Evolutionary conservation across 2,888 invertebrate species (phyloP).

Genomic region (Opisthograptis luteolata): DNA sequence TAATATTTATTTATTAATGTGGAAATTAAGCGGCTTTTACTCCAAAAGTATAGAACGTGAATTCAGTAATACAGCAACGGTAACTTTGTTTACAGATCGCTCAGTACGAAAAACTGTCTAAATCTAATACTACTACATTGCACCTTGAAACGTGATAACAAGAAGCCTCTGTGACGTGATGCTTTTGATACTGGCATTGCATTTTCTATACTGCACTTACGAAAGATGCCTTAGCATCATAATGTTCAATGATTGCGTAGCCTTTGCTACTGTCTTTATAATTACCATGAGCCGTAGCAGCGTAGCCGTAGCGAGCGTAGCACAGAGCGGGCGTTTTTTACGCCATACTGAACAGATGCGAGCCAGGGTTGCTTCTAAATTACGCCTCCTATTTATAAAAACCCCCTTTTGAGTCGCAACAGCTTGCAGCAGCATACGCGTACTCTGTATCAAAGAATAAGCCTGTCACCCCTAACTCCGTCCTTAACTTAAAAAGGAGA

Average conservation of each 20-base stretch:
- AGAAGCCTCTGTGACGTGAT: too few relatives aligned
- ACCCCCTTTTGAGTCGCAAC: conserved; percentile 13
- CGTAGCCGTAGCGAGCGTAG: conserved; percentile 23
- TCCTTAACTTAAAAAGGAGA: conserved; percentile 23
- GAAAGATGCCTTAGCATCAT: too few relatives aligned
- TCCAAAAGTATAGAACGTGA: too few relatives aligned
- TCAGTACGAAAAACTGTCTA: too few relatives aligned
- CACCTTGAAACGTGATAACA: too few relatives aligned
- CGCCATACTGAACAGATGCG: conserved; percentile 59
- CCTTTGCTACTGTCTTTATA: conserved; percentile 9
- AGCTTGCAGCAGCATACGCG: neutral
- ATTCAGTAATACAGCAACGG: too few relatives aligned
- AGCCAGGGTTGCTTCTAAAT: conserved; percentile 46
- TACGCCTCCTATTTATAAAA: conserved; percentile 31
- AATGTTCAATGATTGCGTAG: neutral
- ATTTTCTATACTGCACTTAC: too few relatives aligned
- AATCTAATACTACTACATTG: too few relatives aligned
- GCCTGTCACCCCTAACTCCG: conserved; percentile 8
- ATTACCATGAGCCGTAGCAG: conserved; percentile 21
- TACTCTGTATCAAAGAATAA: neutral
- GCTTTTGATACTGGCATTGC: too few relatives aligned
- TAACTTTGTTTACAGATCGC: too few relatives aligned
- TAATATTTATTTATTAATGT: too few relatives aligned
- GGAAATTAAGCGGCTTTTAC: too few relatives aligned
- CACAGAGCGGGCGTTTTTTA: conserved; percentile 54